These are phyloP conservation scores for Ectobius pallidus DNA, from an alignment of 2,888 invertebrate genomes.

Conservation along the genomic window DNA sequence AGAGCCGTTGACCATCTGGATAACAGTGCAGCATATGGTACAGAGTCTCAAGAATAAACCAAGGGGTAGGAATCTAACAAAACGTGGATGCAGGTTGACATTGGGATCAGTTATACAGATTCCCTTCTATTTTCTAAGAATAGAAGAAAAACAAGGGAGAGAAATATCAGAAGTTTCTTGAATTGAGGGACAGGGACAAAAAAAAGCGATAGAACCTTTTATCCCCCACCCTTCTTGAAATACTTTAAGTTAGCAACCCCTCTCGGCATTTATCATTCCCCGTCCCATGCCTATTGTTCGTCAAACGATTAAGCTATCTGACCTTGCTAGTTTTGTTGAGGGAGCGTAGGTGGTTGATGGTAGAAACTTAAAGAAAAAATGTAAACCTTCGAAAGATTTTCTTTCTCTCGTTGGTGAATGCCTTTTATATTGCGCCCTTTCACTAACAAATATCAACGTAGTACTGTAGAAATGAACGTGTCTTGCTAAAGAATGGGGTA, in stretches of 20 bases:
- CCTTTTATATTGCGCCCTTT: conserved; percentile 1
- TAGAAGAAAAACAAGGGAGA: not conserved
- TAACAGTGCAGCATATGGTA: not conserved
- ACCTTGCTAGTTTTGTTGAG: conserved; percentile 26
- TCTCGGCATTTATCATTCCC: conserved; percentile 41
- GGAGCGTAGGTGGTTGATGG: not conserved
- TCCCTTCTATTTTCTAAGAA: not conserved
- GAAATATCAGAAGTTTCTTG: not conserved
- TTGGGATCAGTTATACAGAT: not conserved
- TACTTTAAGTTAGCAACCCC: conserved; percentile 19
- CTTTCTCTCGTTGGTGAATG: conserved; percentile 3
- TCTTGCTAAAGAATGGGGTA: conserved; percentile 7
- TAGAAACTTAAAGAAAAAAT: not conserved
- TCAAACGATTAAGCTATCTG: conserved; percentile 42
- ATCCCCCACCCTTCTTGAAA: not conserved
- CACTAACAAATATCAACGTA: conserved; percentile 13
- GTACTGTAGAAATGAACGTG: not conserved
- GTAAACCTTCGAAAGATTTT: not conserved
- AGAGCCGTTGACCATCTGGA: not conserved
- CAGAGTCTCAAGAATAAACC: not conserved
- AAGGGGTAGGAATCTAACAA: not conserved
- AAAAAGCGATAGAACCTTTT: not conserved
- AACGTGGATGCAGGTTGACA: not conserved
- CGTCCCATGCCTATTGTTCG: conserved; percentile 38
- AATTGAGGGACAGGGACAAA: not conserved